Evolutionary conservation across 2,888 invertebrate species (phyloP).

Genomic region (Mesochorus sp.): DNA sequence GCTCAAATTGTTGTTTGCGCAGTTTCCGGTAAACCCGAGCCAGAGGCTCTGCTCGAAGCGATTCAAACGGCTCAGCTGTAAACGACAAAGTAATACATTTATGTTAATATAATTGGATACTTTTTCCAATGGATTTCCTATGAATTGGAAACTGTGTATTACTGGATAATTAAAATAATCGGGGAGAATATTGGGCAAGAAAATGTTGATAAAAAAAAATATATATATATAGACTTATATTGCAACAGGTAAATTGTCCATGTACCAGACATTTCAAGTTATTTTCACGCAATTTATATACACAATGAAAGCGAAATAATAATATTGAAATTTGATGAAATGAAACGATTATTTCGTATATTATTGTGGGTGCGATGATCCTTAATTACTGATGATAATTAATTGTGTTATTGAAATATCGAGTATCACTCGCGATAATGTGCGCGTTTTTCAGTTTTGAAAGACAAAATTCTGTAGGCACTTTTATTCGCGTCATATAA

Average conservation of each 20-base stretch:
- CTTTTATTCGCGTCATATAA: no score
- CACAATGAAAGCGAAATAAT: neutral
- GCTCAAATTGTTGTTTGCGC: slow-evolving; percentile 69
- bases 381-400: neutral
- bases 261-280: neutral
- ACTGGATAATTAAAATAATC: neutral
- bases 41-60: slow-evolving; percentile 71
- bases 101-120: neutral
- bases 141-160: neutral
- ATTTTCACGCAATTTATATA: slow-evolving; percentile 15
- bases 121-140: neutral
- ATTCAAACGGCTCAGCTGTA: slow-evolving; percentile 60
- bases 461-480: no score
- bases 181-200: neutral
- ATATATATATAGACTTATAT: neutral
- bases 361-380: no score
- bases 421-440: no score
- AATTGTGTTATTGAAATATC: no score
- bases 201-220: neutral
- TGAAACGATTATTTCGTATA: slow-evolving; percentile 28
- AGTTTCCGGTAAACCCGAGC: slow-evolving; percentile 76
- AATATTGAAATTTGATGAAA: slow-evolving; percentile 1
- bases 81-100: no score
- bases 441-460: no score
- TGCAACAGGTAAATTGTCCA: neutral